Conservation (phyloP, 1,140 invertebrate genomes). For the Caenorhabditis briggsae region DNA sequence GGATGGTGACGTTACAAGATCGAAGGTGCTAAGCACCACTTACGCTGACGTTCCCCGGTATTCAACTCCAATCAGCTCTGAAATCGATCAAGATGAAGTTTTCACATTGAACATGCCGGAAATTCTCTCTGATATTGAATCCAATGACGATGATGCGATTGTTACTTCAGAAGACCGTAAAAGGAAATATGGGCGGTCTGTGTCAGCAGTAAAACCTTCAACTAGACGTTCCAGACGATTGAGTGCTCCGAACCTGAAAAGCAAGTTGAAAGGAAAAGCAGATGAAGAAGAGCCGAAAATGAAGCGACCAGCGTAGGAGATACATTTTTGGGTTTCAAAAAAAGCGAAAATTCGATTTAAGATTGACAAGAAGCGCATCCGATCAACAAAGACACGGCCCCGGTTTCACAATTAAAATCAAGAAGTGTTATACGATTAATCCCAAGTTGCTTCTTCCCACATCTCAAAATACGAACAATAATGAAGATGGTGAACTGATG, state of each 20-base stretch:
- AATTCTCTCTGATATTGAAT: not conserved
- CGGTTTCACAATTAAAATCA: not conserved
- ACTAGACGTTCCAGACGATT: not conserved
- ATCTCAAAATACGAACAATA: too few relatives aligned
- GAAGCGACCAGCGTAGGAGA: not conserved
- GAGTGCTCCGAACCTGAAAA: not conserved
- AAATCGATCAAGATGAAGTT: too few relatives aligned
- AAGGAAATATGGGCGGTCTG: not conserved
- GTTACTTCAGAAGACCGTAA: not conserved
- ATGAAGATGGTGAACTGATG: too few relatives aligned
- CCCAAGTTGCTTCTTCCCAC: too few relatives aligned
- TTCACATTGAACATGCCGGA: not conserved
- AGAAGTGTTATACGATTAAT: too few relatives aligned
- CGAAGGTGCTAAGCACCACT: too few relatives aligned
- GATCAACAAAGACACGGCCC: not conserved
- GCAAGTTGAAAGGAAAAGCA: not conserved
- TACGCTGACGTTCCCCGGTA: too few relatives aligned
- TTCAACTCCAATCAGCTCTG: too few relatives aligned
- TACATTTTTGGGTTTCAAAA: not conserved
- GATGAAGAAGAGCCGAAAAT: not conserved
- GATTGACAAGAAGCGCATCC: not conserved
- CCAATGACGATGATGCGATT: not conserved
- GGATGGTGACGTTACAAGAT: too few relatives aligned
- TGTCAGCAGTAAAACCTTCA: not conserved
- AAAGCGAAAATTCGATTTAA: not conserved